A percentile compares a stretch with the other conserved stretches of the same genome.
phyloP scores from a whole-genome alignment of 2,888 invertebrate genomes.

The Lepas anatifera region DNA sequence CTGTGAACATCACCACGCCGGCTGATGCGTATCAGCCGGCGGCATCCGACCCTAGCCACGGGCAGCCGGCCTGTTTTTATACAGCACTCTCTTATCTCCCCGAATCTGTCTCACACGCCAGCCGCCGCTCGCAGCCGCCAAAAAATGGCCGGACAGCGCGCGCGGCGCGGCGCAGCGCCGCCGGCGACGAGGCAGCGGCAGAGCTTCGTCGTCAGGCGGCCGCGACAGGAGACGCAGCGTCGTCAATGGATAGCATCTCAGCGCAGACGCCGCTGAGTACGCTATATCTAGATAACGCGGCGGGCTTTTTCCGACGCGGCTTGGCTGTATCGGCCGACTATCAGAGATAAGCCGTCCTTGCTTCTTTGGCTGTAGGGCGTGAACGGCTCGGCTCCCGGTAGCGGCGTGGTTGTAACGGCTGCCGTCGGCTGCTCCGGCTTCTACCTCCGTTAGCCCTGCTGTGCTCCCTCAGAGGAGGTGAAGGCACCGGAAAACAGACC shows the following conservation, averaged over 20 bases:
- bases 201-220: too few relatives aligned
- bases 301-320: neutral
- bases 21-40: neutral
- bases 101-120: neutral
- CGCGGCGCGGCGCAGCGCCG: neutral
- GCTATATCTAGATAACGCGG: conserved; percentile 3
- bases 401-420: neutral
- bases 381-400: neutral
- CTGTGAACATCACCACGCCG: neutral
- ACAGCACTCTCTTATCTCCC: neutral
- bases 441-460: too few relatives aligned
- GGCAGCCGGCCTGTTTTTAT: conserved; percentile 12
- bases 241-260: conserved; percentile 9
- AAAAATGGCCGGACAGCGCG: neutral
- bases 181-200: too few relatives aligned
- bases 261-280: neutral
- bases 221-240: too few relatives aligned
- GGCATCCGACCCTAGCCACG: conserved; percentile 6
- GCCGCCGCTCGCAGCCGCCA: neutral
- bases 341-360: neutral
- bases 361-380: neutral
- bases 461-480: too few relatives aligned
- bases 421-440: neutral
- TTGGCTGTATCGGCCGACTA: neutral
- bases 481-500: too few relatives aligned